These are phyloP conservation scores for Papilio aristodemus DNA, from an alignment of 1,140 invertebrate genomes.

Conservation along the genomic window DNA sequence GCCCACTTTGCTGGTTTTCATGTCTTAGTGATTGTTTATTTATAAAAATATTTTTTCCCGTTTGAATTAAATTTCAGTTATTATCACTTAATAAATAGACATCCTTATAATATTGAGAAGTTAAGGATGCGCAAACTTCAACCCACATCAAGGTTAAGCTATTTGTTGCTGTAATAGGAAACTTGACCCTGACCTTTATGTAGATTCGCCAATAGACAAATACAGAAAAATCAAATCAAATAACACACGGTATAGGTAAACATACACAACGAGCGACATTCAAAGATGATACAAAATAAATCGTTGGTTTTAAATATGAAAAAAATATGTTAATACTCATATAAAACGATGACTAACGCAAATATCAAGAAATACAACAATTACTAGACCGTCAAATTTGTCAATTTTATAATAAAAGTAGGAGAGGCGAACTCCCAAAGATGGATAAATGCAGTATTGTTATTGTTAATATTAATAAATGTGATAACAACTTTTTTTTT, in stretches of 20 bases:
- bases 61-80: neutral
- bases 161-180: neutral
- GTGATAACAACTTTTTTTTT: no score
- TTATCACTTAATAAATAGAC: neutral
- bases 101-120: neutral
- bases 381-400: no score
- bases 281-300: neutral
- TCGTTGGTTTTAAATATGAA: neutral
- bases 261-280: neutral
- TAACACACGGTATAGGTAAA: neutral
- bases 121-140: neutral
- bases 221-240: constrained; percentile 9
- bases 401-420: no score
- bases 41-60: no score
- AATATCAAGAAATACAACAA: no score
- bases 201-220: neutral
- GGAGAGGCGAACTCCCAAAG: no score
- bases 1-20: no score
- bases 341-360: no score
- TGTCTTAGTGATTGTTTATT: no score
- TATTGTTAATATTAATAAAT: no score
- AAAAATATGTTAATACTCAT: neutral
- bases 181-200: constrained; percentile 14
- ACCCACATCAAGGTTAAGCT: neutral
- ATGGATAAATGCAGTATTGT: no score